Evolutionary conservation across 2,113 vertebrate genomes (phyloP), one percentile per base, ranked within the genome.

Genomic region (Sigmodon hispidus): DNA sequence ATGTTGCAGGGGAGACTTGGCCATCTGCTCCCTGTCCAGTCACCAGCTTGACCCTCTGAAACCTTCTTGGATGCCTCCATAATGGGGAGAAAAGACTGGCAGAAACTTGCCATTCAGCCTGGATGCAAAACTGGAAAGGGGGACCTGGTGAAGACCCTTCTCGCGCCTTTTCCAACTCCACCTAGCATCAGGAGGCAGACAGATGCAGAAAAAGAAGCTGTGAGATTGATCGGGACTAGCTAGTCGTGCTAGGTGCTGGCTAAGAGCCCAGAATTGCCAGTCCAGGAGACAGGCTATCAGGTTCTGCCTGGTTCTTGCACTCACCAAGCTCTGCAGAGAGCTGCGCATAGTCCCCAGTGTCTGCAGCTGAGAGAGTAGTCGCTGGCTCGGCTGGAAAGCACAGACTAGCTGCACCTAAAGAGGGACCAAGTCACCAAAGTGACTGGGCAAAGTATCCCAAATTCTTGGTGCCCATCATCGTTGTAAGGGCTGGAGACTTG

Each of bases 191-290:
- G 52, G 19, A 21, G n/a, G 43, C 15, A 0, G 4, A 19, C 43
- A 36, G 69, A 73, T 15, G 4, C 22, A 1, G 79, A 87, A 43
- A 55, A 40, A 8, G 67, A 90, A 8, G 61, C 61, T 57, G 17
- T 72, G 19, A 5, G 86, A 61, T 89, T 59, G 31, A 22, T 2
- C 1, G 34, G 77, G 3, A 63, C 29, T 4, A 67, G 73, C 7
- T 12, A 85, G 36, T 45, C 88, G n/a, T 3, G 76, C 93, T 91
- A 81, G 43, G 15, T 55, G 87, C 34, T 91, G 95, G 93, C 87
- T 6, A 52, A 29, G 72, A 89, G 80, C 92, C 89, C 61, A 34
- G 87, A 80, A 86, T n/a, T n/a, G 2, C 2, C 70, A 29, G 36
- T 36, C 63, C 81, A 24, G 31, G 79, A 7, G 15, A 17, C 87